Evolutionary conservation across 2,797 vertebrate species (phyloP).

Genomic region (Acomys russatus): DNA sequence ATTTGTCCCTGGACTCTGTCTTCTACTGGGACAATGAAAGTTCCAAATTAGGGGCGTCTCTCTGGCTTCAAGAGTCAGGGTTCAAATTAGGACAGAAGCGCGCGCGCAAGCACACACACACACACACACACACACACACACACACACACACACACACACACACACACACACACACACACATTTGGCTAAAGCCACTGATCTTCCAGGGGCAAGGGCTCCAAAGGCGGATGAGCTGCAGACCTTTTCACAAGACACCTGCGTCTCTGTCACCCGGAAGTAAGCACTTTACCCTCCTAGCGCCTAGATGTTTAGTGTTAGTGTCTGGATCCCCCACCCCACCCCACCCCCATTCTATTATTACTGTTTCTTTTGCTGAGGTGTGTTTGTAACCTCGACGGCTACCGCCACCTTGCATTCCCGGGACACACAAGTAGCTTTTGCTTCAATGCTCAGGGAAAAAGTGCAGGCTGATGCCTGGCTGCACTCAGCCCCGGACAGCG

Average conservation of each 20-base stretch:
- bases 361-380: neutral
- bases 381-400: neutral
- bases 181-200: neutral
- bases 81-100: neutral
- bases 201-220: neutral
- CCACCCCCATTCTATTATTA: neutral
- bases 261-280: neutral
- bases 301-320: neutral
- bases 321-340: neutral
- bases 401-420: slow-evolving; percentile 2
- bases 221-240: neutral
- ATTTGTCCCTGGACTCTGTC: neutral
- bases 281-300: neutral
- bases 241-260: neutral
- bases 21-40: neutral
- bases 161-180: neutral
- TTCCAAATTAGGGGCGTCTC: neutral
- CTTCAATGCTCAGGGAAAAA: neutral
- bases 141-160: neutral
- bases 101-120: too few relatives aligned
- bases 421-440: neutral
- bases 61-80: neutral
- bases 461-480: slow-evolving; percentile 23
- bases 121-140: too few relatives aligned
- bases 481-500: neutral